Percentiles rank a stretch among this genome's conserved stretches.
These are phyloP conservation scores for Anableps anableps DNA, from an alignment of 2,797 vertebrate genomes.

Conservation along the genomic window DNA sequence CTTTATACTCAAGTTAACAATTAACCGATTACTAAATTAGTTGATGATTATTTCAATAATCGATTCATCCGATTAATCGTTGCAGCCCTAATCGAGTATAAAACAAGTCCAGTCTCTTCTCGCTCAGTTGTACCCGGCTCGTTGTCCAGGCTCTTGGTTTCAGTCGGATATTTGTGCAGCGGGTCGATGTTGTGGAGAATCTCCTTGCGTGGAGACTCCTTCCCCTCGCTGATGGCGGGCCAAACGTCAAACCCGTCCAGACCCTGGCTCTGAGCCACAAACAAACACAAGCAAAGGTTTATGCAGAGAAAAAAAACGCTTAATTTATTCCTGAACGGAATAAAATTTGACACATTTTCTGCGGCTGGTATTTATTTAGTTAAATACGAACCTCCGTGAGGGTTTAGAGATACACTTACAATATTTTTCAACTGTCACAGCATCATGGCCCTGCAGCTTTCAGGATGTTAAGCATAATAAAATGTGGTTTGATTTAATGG, in stretches of 20 bases:
- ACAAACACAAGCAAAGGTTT: background rate
- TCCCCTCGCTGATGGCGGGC: constrained; percentile 91
- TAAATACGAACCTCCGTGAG: background rate
- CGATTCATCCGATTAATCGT: background rate
- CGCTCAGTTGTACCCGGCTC: constrained; percentile 49
- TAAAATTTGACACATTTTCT: constrained; percentile 3
- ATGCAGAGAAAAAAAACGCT: constrained; percentile 9
- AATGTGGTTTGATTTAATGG: background rate
- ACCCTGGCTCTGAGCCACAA: constrained; percentile 71
- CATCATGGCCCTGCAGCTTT: too few species aligned
- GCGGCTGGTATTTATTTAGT: background rate
- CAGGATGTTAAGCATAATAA: background rate
- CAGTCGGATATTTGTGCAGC: constrained; percentile 75
- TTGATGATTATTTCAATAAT: background rate
- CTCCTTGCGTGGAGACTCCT: constrained; percentile 88
- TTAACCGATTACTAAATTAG: background rate
- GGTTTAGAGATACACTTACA: background rate
- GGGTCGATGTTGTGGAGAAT: constrained; percentile 98
- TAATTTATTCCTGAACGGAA: constrained; percentile 6
- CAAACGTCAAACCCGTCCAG: constrained; percentile 94
- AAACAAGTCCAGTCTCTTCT: background rate
- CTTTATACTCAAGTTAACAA: background rate
- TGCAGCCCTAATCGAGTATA: background rate
- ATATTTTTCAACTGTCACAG: constrained; percentile 16
- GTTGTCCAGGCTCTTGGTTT: constrained; percentile 3